Conservation (phyloP, 2,888 invertebrate species). For the Chrysopilus asiliformis region DNA sequence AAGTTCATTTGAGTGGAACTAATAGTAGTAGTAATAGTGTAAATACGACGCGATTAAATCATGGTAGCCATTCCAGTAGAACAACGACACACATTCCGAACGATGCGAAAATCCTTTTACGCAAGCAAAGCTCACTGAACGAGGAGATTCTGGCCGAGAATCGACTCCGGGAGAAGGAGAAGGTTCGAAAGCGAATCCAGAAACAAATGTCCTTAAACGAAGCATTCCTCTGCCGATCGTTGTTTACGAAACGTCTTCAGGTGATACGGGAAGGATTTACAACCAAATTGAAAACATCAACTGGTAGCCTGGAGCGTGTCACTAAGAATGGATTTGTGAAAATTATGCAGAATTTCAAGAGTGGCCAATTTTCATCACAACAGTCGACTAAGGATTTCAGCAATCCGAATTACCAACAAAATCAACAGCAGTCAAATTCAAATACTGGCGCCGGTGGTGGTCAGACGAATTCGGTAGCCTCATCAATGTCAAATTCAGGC, state of each 20-base stretch:
- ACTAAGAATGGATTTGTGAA: slow-evolving; percentile 70
- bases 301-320: slow-evolving; percentile 71
- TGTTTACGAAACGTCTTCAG: slow-evolving; percentile 34
- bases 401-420: too few relatives aligned
- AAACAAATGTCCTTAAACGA: slow-evolving; percentile 83
- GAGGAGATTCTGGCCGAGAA: slow-evolving; percentile 84
- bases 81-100: too few relatives aligned
- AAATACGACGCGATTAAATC: slow-evolving; percentile 11
- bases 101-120: slow-evolving; percentile 31
- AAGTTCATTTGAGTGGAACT: slow-evolving; percentile 18
- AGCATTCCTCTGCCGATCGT: slow-evolving; percentile 53
- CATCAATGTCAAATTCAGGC: slow-evolving; percentile 4
- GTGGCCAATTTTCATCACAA: slow-evolving; percentile 16
- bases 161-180: slow-evolving; percentile 67
- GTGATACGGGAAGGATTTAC: slow-evolving; percentile 54
- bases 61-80: too few relatives aligned
- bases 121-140: slow-evolving; percentile 74
- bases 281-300: slow-evolving; percentile 68
- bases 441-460: background rate
- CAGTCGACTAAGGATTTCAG: background rate
- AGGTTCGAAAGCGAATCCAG: slow-evolving; percentile 67
- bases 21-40: slow-evolving; percentile 20
- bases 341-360: slow-evolving; percentile 72
- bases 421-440: background rate
- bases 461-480: slow-evolving; percentile 5